Evolutionary conservation across 2,797 vertebrate genomes (phyloP), one percentile per base, ranked within the genome.

Genomic region (Cuculus canorus): DNA sequence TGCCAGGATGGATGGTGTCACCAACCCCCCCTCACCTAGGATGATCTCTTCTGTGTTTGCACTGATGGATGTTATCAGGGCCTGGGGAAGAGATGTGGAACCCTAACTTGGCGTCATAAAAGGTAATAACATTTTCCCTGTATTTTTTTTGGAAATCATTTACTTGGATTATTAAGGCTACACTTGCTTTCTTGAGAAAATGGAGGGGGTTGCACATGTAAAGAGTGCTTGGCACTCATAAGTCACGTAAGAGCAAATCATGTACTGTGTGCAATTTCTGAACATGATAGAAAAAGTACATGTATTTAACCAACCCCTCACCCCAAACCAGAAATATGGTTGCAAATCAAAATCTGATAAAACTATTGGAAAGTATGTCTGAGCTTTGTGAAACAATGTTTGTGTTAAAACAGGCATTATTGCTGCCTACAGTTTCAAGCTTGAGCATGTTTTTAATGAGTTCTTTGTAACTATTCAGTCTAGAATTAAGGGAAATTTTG

Each of bases 41-140:
- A 2, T 92, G 92, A 90, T 88, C 95, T 77, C n/a, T 33, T 9
- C 22, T 39, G 32, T 96, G 92, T 95, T 95, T 95, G 81, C 66
- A 1, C 70, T 84, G 77, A 69, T 48, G 83, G 83, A 35, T 79
- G 94, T 90, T 89, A 72, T 33, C 94, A 77, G 73, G 72, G 56
- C 35, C n/a, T 5, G 30, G 17, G 30, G 77, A 72, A 52, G 70
- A 85, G 59, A 66, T 1, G 8, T 79, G 90, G 76, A 65, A 68
- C 82, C 69, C 3, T 13, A 43, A 18, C 41, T 12, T 78, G 85
- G 76, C 3, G 0, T 88, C 76, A 45, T 13, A 3, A 41, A 57
- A 92, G 88, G 90, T 95, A 86, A 37, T 75, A 90, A 52, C 17
- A 4, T 64, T 88, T 47, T 48, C 85, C 50, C 10, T 65, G 13